A percentile compares a stretch with the other conserved stretches of the same genome.
These are phyloP conservation scores for Crotalus viridis DNA, from an alignment of 2,113 vertebrate species.

Conservation along the genomic window DNA sequence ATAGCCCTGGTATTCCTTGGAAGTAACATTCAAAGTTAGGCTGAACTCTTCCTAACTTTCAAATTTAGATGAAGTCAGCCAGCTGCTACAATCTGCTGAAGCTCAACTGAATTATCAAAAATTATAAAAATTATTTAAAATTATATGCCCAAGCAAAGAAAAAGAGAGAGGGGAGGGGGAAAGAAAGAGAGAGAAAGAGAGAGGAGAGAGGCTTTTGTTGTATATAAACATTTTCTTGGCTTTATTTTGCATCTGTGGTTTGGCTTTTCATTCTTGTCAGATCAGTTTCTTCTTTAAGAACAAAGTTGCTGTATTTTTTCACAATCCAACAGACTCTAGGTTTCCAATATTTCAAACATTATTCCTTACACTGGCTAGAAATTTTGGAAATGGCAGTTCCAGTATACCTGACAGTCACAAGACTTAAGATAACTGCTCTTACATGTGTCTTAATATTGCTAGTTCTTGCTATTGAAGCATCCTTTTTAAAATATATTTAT, in stretches of 20 bases:
- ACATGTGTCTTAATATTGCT: neutral
- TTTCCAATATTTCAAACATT: neutral
- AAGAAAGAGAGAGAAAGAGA: neutral
- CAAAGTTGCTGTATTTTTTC: neutral
- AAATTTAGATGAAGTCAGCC: neutral
- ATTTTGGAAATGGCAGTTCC: neutral
- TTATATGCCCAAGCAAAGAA: neutral
- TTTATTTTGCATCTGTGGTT: neutral
- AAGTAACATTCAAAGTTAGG: neutral
- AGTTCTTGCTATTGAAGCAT: neutral
- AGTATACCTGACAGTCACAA: neutral
- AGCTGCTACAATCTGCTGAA: neutral
- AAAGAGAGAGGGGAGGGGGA: neutral
- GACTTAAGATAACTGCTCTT: neutral
- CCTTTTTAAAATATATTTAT: neutral
- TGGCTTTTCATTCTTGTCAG: neutral
- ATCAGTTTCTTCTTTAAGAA: neutral
- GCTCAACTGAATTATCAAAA: neutral
- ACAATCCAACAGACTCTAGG: neutral
- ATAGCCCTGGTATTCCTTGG: neutral
- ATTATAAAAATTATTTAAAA: neutral
- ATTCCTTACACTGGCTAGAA: neutral
- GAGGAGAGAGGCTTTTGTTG: neutral
- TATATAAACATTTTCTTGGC: neutral
- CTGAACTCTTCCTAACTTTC: neutral